Conservation (phyloP, 2,797 vertebrate species). For the Cephalopachus bancanus region DNA sequence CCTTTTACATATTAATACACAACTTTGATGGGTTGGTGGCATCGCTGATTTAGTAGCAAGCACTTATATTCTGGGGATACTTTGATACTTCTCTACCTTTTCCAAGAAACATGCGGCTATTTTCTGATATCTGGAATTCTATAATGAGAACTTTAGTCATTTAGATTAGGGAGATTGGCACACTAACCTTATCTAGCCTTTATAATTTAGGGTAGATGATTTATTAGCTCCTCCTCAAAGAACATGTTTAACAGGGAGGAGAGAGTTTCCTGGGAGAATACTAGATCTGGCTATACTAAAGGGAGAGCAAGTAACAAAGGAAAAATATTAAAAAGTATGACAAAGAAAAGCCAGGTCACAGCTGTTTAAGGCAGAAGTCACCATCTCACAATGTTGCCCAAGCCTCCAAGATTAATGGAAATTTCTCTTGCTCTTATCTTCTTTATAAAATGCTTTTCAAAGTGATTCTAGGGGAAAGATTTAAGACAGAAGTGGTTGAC, state of each 20-base stretch:
- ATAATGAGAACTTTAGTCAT: conserved; percentile 26
- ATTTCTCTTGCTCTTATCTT: neutral
- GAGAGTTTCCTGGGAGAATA: neutral
- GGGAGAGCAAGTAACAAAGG: neutral
- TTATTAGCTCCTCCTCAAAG: conserved; percentile 53
- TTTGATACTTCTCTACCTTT: neutral
- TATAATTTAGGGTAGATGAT: neutral
- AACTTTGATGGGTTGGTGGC: conserved; percentile 10
- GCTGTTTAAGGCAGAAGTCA: neutral
- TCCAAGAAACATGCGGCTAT: conserved; percentile 1
- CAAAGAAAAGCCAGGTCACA: neutral
- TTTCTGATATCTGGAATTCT: neutral
- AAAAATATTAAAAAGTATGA: neutral
- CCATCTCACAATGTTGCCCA: neutral
- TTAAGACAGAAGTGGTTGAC: neutral
- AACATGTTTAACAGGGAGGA: neutral
- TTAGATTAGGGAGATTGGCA: conserved; percentile 25
- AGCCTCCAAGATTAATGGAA: neutral
- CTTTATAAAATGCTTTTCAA: conserved; percentile 29
- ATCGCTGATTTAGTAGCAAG: conserved; percentile 13
- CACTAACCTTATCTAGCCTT: neutral
- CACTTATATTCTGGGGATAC: neutral
- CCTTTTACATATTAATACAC: neutral
- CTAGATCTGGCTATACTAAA: neutral
- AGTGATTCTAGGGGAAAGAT: conserved; percentile 40